These are phyloP conservation scores for Trichonephila clavata DNA, from an alignment of 1,140 invertebrate species.

Conservation along the genomic window DNA sequence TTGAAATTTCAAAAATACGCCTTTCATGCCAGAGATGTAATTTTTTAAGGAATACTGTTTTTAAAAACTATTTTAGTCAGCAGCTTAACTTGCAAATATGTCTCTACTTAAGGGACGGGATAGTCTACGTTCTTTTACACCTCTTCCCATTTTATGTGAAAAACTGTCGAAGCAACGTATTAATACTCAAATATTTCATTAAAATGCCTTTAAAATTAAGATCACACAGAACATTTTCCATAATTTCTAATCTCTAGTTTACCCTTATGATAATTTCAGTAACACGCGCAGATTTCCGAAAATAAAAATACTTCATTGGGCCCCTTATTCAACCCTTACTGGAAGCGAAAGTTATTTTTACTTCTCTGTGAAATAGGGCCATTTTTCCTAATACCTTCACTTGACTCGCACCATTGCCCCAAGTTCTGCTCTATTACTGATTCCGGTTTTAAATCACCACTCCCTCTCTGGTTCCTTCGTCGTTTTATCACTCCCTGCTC, in stretches of 20 bases:
- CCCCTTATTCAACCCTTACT: background rate
- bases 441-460: conserved; percentile 26
- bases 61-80: too few relatives aligned
- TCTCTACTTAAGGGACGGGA: too few relatives aligned
- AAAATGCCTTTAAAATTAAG: background rate
- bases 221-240: background rate
- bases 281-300: background rate
- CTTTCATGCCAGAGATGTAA: too few relatives aligned
- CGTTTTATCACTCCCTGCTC: conserved; percentile 1
- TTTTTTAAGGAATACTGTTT: too few relatives aligned
- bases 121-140: background rate
- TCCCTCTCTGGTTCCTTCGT: background rate
- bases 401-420: conserved; percentile 23
- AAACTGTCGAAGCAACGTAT: background rate
- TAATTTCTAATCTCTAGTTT: background rate
- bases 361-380: background rate
- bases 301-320: background rate
- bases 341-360: conserved; percentile 2
- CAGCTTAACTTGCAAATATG: too few relatives aligned
- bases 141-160: background rate
- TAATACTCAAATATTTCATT: background rate
- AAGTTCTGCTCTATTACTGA: conserved; percentile 49
- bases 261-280: conserved; percentile 12
- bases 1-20: too few relatives aligned
- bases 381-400: conserved; percentile 23